Evolutionary conservation across 2,888 invertebrate species (phyloP), one percentile per base, ranked within the genome.

Genomic region (Pandemis heparana): DNA sequence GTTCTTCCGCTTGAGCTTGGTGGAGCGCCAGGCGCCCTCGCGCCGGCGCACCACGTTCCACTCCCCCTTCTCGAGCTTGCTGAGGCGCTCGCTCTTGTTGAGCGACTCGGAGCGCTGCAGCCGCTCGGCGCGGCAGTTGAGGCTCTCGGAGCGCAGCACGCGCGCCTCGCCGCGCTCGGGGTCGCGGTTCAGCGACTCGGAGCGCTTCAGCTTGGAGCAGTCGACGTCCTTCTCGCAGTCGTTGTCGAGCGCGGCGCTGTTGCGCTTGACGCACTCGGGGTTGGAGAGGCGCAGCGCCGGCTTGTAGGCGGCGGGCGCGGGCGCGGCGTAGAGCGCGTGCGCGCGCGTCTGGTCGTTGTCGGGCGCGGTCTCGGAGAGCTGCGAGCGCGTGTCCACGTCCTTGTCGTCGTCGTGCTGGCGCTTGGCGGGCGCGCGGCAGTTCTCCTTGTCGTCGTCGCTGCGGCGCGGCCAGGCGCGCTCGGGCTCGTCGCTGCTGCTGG

Each of bases 321-420:
- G 77, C 72, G 85, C 77, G 74, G 83, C 87, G 75, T 87, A 87
- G 75, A 89, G 91, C 87, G 96, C 23, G 23, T 32, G 96, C 60
- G 97, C 95, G 79, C 96, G 95, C 85, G 97, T 97, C 88, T 96
- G 96, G 88, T 97, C 97, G 94, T 97, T 97, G 88, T 97, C 97
- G 77, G 95, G 96, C 62, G 88, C 97, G 48, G 48, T n/a, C 6
- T 48, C 48, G 0, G 48, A 48, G n/a, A 48, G 48, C n/a, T 48
- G 48, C 48, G 48, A 48, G 48, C 48, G 97, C 48, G 72, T 73
- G 56, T 77, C 77, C 79, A 80, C 77, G 78, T 53, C 53, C 3
- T 53, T 53, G 53, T 53, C 53, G 53, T 16, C 53, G 53, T 53
- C 53, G 18, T 18, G 53, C 66, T 60, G 51, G 53, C 53, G 8